Percentiles rank a stretch among this genome's conserved stretches.
Evolutionary conservation across 2,797 vertebrate genomes (phyloP).

Genomic region (Esox masquinongy): DNA sequence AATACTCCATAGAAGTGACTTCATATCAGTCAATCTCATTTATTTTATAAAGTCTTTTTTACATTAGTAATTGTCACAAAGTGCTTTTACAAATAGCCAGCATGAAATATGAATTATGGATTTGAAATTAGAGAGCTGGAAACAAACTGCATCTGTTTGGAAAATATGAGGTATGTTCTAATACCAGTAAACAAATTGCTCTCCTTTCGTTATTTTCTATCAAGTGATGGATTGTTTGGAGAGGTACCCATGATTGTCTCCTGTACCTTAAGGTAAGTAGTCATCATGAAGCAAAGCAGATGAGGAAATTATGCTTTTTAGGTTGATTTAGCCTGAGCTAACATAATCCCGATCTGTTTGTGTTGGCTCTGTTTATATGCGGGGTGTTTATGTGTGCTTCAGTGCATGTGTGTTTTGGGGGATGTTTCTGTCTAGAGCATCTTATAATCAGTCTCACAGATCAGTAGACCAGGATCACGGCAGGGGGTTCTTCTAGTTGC

Average conservation of each 20-base stretch:
- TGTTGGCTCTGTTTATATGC: not conserved
- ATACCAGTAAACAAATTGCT: not conserved
- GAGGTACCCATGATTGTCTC: not conserved
- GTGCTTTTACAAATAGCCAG: too few species aligned
- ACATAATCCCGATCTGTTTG: not conserved
- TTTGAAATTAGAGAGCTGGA: not conserved
- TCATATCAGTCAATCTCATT: too few species aligned
- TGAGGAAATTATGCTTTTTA: not conserved
- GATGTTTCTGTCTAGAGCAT: not conserved
- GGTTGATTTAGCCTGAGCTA: not conserved
- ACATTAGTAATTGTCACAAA: too few species aligned
- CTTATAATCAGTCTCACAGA: conserved; percentile 6
- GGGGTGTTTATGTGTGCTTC: not conserved
- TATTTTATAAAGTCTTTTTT: too few species aligned
- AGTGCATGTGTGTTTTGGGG: not conserved
- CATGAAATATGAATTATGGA: not conserved
- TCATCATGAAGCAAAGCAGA: not conserved
- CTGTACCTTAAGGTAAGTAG: not conserved
- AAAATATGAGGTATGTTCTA: not conserved
- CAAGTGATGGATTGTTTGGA: not conserved
- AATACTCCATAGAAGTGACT: too few species aligned
- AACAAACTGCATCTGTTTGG: not conserved
- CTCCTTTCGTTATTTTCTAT: not conserved
- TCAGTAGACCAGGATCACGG: conserved; percentile 34
- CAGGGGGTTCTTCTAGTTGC: conserved; percentile 22